Evolutionary conservation across 2,113 vertebrate genomes (phyloP), one percentile per base, ranked within the genome.

Genomic region (Gallinago jamesoni): DNA sequence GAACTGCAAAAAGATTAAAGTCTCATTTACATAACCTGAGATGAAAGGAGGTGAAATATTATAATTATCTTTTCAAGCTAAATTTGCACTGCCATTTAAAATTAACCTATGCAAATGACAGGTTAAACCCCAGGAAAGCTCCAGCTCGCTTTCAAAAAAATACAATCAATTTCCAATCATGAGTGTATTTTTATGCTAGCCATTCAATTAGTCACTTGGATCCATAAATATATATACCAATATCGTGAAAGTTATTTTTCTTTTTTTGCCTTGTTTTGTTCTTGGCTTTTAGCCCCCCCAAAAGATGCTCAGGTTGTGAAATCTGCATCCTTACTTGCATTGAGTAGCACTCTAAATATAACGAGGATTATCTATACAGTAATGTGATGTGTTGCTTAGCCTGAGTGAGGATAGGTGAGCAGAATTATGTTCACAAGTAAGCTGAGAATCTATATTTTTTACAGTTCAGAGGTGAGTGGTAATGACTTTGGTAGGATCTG

Each of bases 1-100:
- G 97, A 98, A 98, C 97, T 69, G 94, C 95, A 96, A 98, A 97
- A 98, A 98, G 98, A 98, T 97, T 98, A 98, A 98, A 98, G 98
- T 97, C 96, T 97, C 97, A 98, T 99, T 99, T 99, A 98, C 98
- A 99, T 99, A 99, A 99, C 98, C 98, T 97, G 97, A 98, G 97
- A 98, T 98, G 98, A 98, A 98, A 98, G 97, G 97, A 97, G 97
- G 98, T 98, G 98, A 98, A 98, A 98, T 99, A 98, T 98, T 99
- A 96, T 98, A 99, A 99, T 99, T 99, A 99, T 98, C 98, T 98
- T 99, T 99, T 99, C 98, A 99, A 99, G 98, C 98, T 98, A 99
- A 99, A 99, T 99, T 99, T 99, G 98, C 98, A 97, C 98, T 98
- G 98, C 98, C 98, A 98, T 98, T 99, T 98, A 99, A 99, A 99